These are phyloP conservation scores for Athetis lepigone DNA, from an alignment of 2,888 invertebrate species.

Conservation along the genomic window DNA sequence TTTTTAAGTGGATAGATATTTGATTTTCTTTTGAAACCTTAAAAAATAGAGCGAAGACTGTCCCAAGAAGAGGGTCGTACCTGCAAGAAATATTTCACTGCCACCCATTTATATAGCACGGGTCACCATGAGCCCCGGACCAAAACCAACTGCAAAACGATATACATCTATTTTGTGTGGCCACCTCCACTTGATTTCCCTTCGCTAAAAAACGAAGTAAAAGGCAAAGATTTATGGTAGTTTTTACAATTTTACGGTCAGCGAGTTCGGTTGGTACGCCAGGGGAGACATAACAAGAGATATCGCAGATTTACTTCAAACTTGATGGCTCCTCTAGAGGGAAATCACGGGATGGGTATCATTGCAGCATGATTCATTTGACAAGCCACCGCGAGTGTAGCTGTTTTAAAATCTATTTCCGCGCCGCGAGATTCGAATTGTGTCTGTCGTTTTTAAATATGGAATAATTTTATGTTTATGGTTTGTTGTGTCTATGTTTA, in stretches of 20 bases:
- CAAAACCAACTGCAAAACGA: conserved; percentile 53
- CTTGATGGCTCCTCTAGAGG: conserved; percentile 86
- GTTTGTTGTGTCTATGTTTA: neutral
- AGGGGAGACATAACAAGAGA: conserved; percentile 86
- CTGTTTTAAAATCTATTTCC: conserved; percentile 62
- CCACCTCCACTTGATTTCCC: conserved; percentile 60
- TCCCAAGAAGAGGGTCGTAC: conserved; percentile 12
- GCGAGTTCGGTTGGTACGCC: conserved; percentile 83
- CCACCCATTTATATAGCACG: conserved; percentile 29
- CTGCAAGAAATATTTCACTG: conserved; percentile 33
- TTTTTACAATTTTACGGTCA: conserved; percentile 90
- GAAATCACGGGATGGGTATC: conserved; percentile 85
- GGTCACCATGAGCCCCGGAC: conserved; percentile 19
- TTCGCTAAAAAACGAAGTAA: conserved; percentile 70
- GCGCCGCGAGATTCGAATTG: conserved; percentile 4
- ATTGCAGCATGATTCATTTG: conserved; percentile 79
- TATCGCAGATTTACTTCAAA: conserved; percentile 89
- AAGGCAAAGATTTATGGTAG: conserved; percentile 86
- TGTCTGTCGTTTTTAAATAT: neutral
- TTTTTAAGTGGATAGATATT: too few species aligned
- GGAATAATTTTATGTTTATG: neutral
- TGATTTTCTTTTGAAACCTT: neutral
- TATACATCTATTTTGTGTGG: conserved; percentile 61
- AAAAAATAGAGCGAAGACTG: neutral
- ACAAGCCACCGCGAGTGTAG: conserved; percentile 70